These are phyloP conservation scores for Clostera curtula DNA, from an alignment of 2,888 invertebrate genomes.

Conservation along the genomic window DNA sequence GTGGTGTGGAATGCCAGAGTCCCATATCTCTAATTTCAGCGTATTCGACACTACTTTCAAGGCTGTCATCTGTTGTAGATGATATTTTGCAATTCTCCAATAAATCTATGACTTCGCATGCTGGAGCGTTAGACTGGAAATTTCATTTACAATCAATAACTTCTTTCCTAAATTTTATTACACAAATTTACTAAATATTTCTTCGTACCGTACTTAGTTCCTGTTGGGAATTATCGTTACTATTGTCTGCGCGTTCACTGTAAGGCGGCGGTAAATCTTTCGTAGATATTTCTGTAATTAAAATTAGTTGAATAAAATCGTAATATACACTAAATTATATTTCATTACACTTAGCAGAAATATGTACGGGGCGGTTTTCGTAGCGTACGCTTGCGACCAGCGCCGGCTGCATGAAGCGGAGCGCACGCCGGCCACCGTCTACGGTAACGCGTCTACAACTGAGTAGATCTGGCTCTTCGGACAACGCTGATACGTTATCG, in stretches of 20 bases:
- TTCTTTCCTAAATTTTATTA: not conserved
- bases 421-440: slow-evolving; percentile 35
- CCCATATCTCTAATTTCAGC: slow-evolving; percentile 66
- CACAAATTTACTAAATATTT: slow-evolving; percentile 10
- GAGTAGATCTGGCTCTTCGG: no score
- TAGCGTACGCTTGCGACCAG: slow-evolving; percentile 5
- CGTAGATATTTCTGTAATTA: slow-evolving; percentile 50
- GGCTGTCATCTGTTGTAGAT: slow-evolving; percentile 27
- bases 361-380: no score
- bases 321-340: slow-evolving; percentile 41
- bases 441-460: slow-evolving; percentile 42
- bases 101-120: slow-evolving; percentile 56
- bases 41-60: slow-evolving; percentile 49
- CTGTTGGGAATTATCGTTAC: slow-evolving; percentile 23
- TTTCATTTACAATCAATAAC: slow-evolving; percentile 10
- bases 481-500: slow-evolving; percentile 39
- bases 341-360: slow-evolving; percentile 1
- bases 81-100: slow-evolving; percentile 54
- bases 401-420: slow-evolving; percentile 15
- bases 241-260: slow-evolving; percentile 43
- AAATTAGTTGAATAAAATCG: slow-evolving; percentile 32
- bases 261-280: slow-evolving; percentile 64
- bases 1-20: slow-evolving; percentile 64
- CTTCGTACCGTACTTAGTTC: slow-evolving; percentile 32
- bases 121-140: slow-evolving; percentile 37